Evolutionary conservation across 2,888 invertebrate genomes (phyloP), one percentile per base, ranked within the genome.

Genomic region (Ophioninae sp.): DNA sequence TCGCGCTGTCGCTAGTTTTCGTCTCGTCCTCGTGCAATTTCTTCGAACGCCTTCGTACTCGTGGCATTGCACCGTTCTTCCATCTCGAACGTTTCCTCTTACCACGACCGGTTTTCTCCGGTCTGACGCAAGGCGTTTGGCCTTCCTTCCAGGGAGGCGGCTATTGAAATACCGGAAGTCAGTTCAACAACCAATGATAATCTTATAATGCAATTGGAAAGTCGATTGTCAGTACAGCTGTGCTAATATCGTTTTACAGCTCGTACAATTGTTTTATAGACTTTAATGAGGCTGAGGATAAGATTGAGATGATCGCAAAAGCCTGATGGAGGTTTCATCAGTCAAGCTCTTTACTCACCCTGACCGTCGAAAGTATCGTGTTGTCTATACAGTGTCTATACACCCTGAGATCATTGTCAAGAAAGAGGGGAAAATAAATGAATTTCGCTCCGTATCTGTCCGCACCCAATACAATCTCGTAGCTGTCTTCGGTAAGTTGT

Each of bases 371-470:
- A 6, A 91, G 79, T 79, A 92, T 87, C 80, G 89, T 89, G 82
- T 93, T 93, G 81, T 91, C 90, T 41, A 92, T 84, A 73, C 87
- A 91, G 62, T 94, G 93, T 62, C 92, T 92, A 88, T 94, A 95
- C 56, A 95, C 91, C 50, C 94, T 90, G 1, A 95, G 88, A 89
- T 94, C 94, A 41, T 91, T 93, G 1, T 94, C 93, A 85, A 94
- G 93, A 88, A 94, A 94, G 86, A 94, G 94, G 37, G 94, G 94
- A 88, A 95, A 94, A 88, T 94, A 94, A 83, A 94, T 90, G 87
- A 94, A 95, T 82, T 92, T 92, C 84, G 93, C 93, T 21, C 94
- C 94, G 7, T 93, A 89, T 56, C 93, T 93, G 88, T 95, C 95
- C 1, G 89, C 89, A 7, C 95, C 95, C 56, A 95, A 90, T 70